Conservation (phyloP, 92 coral and sea anemone species). For the Palythoa heliodiscus region DNA sequence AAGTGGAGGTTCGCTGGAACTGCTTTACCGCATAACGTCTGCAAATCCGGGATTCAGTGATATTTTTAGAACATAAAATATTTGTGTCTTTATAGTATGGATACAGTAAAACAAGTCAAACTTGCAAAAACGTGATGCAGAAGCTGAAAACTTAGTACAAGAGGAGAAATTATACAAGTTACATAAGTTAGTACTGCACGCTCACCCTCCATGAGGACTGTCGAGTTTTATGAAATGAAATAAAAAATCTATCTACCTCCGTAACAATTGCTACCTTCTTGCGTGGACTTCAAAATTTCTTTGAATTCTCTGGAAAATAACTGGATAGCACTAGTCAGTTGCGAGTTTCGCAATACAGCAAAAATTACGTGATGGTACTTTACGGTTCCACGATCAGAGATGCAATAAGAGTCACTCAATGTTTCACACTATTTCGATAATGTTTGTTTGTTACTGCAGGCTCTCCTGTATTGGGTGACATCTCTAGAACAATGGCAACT, state of each 20-base stretch:
- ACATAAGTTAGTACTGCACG: not conserved
- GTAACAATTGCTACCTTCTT: not conserved
- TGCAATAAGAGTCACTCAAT: not conserved
- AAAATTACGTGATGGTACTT: not conserved
- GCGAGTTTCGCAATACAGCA: slow-evolving; percentile 6
- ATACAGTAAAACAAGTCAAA: too few relatives aligned
- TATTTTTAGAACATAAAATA: too few relatives aligned
- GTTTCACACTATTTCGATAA: not conserved
- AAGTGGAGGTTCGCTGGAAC: too few relatives aligned
- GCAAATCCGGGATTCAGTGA: too few relatives aligned
- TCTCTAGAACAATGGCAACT: slow-evolving; percentile 5
- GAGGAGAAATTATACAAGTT: not conserved
- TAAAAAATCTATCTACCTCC: not conserved
- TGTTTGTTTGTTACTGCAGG: not conserved
- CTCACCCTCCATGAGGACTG: not conserved
- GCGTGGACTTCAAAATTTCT: not conserved
- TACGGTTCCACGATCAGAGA: not conserved
- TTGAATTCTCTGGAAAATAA: slow-evolving; percentile 2
- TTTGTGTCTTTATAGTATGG: too few relatives aligned
- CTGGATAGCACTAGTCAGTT: not conserved
- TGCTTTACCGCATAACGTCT: too few relatives aligned
- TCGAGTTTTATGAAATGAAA: not conserved
- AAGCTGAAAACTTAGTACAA: too few relatives aligned
- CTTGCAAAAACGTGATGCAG: too few relatives aligned
- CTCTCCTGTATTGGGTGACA: slow-evolving; percentile 15